Percentiles rank a stretch among this genome's conserved stretches.
Evolutionary conservation across 2,888 invertebrate genomes (phyloP).

Genomic region (Creontiades dilutus): DNA sequence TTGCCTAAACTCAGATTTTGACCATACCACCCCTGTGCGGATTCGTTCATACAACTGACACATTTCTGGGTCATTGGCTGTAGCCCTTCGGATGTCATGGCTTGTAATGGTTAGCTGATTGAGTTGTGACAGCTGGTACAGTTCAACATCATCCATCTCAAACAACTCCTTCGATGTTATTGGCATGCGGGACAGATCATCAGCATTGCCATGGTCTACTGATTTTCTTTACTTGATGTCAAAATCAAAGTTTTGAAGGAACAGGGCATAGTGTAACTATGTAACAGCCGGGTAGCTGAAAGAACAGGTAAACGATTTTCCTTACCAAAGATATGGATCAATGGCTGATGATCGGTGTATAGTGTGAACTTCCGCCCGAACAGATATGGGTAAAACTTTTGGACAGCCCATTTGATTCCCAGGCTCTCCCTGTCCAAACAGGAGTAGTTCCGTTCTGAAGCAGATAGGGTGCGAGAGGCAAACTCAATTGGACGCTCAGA

Average conservation of each 20-base stretch:
- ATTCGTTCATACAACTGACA: too few species aligned
- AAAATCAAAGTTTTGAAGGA: slow-evolving; percentile 61
- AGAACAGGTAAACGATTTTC: slow-evolving; percentile 38
- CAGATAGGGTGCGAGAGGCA: not conserved
- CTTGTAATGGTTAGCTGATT: too few species aligned
- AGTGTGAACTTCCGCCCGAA: slow-evolving; percentile 26
- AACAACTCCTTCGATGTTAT: slow-evolving; percentile 21
- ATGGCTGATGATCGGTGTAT: slow-evolving; percentile 66
- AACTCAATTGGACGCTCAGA: not conserved
- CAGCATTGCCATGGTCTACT: slow-evolving; percentile 52
- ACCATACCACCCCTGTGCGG: too few species aligned
- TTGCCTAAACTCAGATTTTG: too few species aligned
- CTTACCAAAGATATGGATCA: slow-evolving; percentile 65
- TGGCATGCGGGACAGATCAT: slow-evolving; percentile 50
- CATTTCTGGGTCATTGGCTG: too few species aligned
- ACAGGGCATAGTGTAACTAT: slow-evolving; percentile 57
- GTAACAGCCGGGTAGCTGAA: slow-evolving; percentile 56
- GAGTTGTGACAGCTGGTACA: too few species aligned
- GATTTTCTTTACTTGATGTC: slow-evolving; percentile 58
- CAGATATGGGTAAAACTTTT: not conserved
- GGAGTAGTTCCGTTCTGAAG: not conserved
- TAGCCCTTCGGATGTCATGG: too few species aligned
- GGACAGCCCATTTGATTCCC: slow-evolving; percentile 15
- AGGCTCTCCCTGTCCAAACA: not conserved
- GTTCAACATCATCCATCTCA: too few species aligned